A percentile compares a stretch with the other conserved stretches of the same genome.
These are phyloP conservation scores for Patiria pectinifera DNA, from an alignment of 53 echinoderm and acorn worm genomes.

Conservation along the genomic window DNA sequence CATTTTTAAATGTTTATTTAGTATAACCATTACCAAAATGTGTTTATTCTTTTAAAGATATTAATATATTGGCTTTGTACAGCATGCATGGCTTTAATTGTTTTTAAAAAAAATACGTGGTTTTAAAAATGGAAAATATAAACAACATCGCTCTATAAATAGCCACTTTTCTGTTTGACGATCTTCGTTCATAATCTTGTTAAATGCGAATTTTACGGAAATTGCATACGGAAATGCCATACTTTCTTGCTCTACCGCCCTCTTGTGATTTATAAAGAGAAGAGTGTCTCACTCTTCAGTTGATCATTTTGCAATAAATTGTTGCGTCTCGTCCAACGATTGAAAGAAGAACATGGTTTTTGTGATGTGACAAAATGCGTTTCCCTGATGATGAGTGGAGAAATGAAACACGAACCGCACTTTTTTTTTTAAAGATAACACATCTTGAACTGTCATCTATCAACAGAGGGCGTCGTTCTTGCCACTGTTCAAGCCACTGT, in stretches of 20 bases:
- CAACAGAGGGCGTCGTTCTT: not conserved
- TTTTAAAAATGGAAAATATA: slow-evolving; percentile 1
- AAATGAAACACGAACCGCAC: no score
- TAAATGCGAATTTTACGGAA: no score
- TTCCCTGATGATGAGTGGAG: no score
- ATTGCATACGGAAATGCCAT: not conserved
- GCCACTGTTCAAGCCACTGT: not conserved
- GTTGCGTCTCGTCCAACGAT: no score
- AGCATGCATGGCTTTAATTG: slow-evolving; percentile 52
- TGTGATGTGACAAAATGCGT: no score
- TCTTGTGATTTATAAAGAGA: no score
- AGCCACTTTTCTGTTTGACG: not conserved
- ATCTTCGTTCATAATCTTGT: not conserved
- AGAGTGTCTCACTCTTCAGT: no score
- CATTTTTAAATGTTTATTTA: slow-evolving; percentile 47
- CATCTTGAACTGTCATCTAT: not conserved
- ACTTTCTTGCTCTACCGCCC: not conserved
- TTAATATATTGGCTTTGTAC: slow-evolving; percentile 63
- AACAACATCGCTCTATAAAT: not conserved
- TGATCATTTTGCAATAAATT: no score
- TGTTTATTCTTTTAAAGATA: slow-evolving; percentile 49
- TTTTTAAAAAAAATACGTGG: not conserved
- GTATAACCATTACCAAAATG: slow-evolving; percentile 17
- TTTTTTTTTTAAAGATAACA: not conserved
- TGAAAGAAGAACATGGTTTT: no score